These are phyloP conservation scores for Lytechinus variegatus DNA, from an alignment of 35 echinoderm and acorn worm species.

Conservation along the genomic window DNA sequence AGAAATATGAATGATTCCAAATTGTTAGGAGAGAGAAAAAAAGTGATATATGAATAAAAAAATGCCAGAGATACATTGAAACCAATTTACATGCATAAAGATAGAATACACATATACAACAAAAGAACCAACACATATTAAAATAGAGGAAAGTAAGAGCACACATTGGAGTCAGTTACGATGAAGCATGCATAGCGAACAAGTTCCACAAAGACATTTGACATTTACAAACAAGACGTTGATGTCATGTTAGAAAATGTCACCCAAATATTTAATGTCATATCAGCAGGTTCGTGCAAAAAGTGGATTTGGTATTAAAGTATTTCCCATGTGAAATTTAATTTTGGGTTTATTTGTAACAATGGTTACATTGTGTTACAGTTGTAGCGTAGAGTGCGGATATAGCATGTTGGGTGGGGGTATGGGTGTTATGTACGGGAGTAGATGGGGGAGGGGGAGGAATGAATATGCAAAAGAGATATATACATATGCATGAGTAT, in stretches of 20 bases:
- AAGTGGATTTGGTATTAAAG: not conserved
- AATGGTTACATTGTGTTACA: not conserved
- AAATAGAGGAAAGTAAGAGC: not conserved
- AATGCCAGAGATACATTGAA: not conserved
- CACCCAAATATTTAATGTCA: not conserved
- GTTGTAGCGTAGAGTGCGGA: not conserved
- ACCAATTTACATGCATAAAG: not conserved
- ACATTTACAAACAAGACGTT: not conserved
- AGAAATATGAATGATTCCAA: not conserved
- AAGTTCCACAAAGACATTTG: not conserved
- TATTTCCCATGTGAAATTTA: not conserved
- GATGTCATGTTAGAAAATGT: not conserved
- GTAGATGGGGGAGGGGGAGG: not conserved
- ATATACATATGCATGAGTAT: constrained; percentile 57
- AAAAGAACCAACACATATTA: not conserved
- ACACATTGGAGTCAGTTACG: not conserved
- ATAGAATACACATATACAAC: not conserved
- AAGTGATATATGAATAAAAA: not conserved
- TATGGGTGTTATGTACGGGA: not conserved
- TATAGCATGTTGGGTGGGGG: not conserved
- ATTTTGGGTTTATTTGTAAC: not conserved
- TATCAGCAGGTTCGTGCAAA: not conserved
- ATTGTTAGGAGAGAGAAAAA: not conserved
- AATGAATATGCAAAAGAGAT: constrained; percentile 54
- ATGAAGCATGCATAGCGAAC: not conserved